These are phyloP conservation scores for Chloroceryle aenea DNA, from an alignment of 2,113 vertebrate species.

Conservation along the genomic window DNA sequence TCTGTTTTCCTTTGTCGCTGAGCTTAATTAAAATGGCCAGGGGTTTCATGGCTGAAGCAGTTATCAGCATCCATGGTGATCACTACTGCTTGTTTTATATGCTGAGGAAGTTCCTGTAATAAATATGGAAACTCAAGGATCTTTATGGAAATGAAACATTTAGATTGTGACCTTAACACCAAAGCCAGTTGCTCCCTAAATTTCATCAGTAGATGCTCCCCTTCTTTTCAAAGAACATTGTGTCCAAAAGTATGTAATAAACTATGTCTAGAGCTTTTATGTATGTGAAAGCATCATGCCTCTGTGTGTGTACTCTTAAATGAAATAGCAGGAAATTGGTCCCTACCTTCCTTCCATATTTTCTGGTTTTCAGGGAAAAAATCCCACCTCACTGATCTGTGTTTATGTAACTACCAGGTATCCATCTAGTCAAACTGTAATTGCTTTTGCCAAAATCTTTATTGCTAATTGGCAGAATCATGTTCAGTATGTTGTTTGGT, in stretches of 20 bases:
- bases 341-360: background rate
- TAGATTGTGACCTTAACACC: background rate
- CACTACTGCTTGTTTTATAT: background rate
- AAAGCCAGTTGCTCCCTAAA: background rate
- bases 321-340: background rate
- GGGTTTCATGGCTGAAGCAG: background rate
- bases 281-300: background rate
- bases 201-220: fast-evolving
- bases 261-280: background rate
- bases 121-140: background rate
- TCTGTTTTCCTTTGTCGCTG: background rate
- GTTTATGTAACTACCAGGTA: background rate
- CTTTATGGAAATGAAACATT: background rate
- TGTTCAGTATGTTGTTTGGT: background rate
- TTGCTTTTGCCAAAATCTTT: background rate
- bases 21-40: background rate
- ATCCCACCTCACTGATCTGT: background rate
- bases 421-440: background rate
- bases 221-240: background rate
- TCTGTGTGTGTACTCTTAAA: background rate
- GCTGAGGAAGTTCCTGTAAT: background rate
- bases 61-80: background rate
- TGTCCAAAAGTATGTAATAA: background rate
- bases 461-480: background rate
- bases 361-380: background rate